Evolutionary conservation across 2,113 vertebrate species (phyloP).

Genomic region (Pachyramphus minor): DNA sequence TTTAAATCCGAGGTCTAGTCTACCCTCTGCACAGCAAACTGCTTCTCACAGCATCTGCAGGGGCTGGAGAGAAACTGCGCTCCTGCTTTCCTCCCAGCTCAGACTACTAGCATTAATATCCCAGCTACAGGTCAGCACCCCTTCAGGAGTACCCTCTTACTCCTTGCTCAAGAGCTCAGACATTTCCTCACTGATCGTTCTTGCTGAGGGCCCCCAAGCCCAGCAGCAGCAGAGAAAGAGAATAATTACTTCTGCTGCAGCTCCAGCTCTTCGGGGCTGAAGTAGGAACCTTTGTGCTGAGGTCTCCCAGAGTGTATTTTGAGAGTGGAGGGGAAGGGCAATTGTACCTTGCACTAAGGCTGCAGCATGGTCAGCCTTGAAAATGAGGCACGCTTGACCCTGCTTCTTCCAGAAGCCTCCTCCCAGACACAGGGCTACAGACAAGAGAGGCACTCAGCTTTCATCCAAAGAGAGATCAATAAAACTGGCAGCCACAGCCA

Average conservation of each 20-base stretch:
- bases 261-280: not conserved
- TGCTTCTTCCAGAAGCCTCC: not conserved
- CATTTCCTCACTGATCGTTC: not conserved
- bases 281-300: not conserved
- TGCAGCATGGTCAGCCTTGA: not conserved
- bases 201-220: not conserved
- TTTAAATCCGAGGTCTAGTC: slow-evolving; percentile 15
- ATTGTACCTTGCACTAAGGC: not conserved
- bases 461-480: not conserved
- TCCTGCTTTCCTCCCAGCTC: not conserved
- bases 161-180: not conserved
- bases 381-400: accelerated
- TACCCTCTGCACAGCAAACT: not conserved
- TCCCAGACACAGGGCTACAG: accelerated
- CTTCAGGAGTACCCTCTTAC: not conserved
- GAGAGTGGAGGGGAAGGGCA: not conserved
- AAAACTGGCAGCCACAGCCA: not conserved
- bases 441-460: not conserved
- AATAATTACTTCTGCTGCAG: not conserved
- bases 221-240: not conserved
- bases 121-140: not conserved
- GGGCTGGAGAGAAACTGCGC: not conserved
- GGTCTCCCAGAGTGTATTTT: not conserved
- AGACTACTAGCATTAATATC: not conserved
- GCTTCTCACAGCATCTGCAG: not conserved